Conservation (phyloP, 2,797 vertebrate genomes). For the Gymnoscopelus microlampas region DNA sequence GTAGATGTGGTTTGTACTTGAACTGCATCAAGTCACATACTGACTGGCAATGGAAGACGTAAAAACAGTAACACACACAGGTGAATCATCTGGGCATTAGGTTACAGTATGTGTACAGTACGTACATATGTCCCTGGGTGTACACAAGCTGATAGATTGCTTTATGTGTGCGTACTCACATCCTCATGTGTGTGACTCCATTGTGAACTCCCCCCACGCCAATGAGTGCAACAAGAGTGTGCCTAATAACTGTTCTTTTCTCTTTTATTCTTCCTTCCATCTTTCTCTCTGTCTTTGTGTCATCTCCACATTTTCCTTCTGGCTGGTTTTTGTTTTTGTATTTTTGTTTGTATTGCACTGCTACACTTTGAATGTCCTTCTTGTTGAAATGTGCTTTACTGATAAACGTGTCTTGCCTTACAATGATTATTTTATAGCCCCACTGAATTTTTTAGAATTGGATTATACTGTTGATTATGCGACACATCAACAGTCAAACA, state of each 20-base stretch:
- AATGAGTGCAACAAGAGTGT: conserved; percentile 34
- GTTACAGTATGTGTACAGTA: conserved; percentile 32
- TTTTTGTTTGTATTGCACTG: too few relatives aligned
- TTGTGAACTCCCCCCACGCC: conserved; percentile 59
- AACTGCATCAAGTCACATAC: conserved; percentile 56
- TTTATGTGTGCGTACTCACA: conserved; percentile 54
- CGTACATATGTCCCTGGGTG: conserved; percentile 13
- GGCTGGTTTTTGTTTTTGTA: too few relatives aligned
- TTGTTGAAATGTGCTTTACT: too few relatives aligned
- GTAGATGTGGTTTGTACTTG: conserved; percentile 37
- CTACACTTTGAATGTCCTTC: too few relatives aligned
- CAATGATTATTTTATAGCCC: too few relatives aligned
- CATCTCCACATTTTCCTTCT: conserved; percentile 1
- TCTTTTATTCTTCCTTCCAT: conserved; percentile 3
- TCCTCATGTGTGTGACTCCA: conserved; percentile 51
- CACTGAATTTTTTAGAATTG: too few relatives aligned
- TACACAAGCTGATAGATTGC: conserved; percentile 37
- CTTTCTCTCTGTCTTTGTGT: conserved; percentile 26
- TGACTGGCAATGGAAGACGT: conserved; percentile 51
- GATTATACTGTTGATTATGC: too few relatives aligned
- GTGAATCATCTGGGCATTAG: conserved; percentile 66
- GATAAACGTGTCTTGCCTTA: too few relatives aligned
- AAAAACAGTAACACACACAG: conserved; percentile 64
- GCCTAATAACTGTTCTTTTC: background rate
- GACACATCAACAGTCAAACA: too few relatives aligned